Conservation (phyloP, 2,888 invertebrate genomes). For the Epirrhoe tristata region DNA sequence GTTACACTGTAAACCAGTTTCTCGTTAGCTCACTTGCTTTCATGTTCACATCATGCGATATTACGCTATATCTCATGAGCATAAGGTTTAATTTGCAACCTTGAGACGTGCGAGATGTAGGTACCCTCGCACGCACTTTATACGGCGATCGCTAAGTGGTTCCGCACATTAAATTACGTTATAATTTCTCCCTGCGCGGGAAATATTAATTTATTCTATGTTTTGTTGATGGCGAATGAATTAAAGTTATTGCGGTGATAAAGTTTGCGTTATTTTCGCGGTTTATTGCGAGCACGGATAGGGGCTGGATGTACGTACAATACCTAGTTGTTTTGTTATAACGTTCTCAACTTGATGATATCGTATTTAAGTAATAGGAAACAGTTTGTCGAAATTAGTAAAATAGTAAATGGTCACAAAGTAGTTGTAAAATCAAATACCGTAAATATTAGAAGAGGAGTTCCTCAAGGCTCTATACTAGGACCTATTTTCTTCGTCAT, state of each 20-base stretch:
- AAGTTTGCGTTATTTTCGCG: conserved; percentile 32
- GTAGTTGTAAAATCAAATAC: too few species aligned
- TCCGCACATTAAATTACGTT: conserved; percentile 41
- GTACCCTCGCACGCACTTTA: conserved; percentile 29
- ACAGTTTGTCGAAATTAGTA: too few species aligned
- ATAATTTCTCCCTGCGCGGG: conserved; percentile 34
- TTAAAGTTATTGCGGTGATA: conserved; percentile 42
- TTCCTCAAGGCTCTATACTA: too few species aligned
- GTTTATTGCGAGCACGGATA: conserved; percentile 20
- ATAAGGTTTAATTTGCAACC: conserved; percentile 20
- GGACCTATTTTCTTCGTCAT: too few species aligned
- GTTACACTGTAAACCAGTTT: conserved; percentile 6
- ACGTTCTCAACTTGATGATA: too few species aligned
- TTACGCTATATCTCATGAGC: conserved; percentile 11
- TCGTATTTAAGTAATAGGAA: too few species aligned
- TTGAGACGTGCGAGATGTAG: conserved; percentile 12
- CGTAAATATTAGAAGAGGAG: too few species aligned
- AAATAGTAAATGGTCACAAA: too few species aligned
- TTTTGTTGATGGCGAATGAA: conserved; percentile 35
- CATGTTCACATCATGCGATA: conserved; percentile 10
- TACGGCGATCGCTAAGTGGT: conserved; percentile 39
- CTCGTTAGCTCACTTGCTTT: conserved; percentile 16
- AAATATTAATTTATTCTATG: conserved; percentile 36
- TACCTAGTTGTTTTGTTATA: background rate
- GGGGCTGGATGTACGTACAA: background rate